Conservation (phyloP, 2,888 invertebrate genomes). For the Escarpia spicata region DNA sequence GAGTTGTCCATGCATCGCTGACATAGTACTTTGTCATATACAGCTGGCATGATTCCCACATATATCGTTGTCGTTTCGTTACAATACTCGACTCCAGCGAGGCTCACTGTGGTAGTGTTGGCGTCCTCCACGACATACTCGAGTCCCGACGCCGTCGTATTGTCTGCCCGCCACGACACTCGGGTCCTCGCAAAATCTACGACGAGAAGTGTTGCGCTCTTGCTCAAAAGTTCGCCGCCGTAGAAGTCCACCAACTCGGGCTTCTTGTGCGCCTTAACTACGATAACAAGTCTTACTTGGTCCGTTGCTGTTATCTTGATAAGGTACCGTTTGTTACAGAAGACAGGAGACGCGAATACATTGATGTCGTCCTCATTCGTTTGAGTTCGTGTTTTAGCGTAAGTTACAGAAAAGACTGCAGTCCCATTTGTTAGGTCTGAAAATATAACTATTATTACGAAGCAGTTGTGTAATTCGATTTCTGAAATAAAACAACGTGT, state of each 20-base stretch:
- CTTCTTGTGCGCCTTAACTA: neutral
- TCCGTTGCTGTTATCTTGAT: neutral
- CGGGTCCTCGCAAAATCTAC: neutral
- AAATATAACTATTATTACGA: neutral
- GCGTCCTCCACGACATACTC: neutral
- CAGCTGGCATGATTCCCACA: neutral
- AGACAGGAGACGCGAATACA: neutral
- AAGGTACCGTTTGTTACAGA: neutral
- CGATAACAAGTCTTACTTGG: neutral
- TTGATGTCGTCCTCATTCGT: neutral
- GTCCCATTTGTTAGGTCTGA: neutral
- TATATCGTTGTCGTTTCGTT: neutral
- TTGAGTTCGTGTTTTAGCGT: neutral
- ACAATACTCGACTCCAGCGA: neutral
- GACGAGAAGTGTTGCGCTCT: neutral
- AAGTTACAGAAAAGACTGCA: neutral
- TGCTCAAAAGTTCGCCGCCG: neutral
- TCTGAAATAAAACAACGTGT: too few relatives aligned
- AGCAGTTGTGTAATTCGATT: too few relatives aligned
- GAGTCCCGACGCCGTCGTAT: neutral
- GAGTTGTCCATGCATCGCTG: neutral
- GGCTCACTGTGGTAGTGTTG: neutral
- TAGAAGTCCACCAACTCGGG: neutral
- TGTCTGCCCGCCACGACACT: neutral
- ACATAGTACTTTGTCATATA: neutral